phyloP scores from a whole-genome alignment of 2,888 invertebrate species.

The Antheraea assamensis region DNA sequence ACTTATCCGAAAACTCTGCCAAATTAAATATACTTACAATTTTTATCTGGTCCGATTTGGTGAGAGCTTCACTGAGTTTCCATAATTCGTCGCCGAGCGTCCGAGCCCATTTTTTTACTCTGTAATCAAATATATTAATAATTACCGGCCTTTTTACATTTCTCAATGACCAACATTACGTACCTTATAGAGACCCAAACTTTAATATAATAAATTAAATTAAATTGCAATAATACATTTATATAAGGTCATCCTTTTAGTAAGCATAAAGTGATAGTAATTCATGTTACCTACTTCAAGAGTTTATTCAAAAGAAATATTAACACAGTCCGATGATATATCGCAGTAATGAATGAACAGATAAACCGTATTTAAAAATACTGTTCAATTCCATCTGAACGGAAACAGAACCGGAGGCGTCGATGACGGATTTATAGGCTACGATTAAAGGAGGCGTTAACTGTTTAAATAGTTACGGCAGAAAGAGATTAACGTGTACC shows the following conservation, averaged over 20 bases:
- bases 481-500: background rate
- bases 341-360: background rate
- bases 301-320: background rate
- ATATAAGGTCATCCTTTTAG: background rate
- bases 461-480: background rate
- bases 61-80: slow-evolving; percentile 89
- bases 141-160: background rate
- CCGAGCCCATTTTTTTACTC: slow-evolving; percentile 91
- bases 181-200: background rate
- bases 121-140: slow-evolving; percentile 48
- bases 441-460: slow-evolving; percentile 7
- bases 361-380: background rate
- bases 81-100: slow-evolving; percentile 90
- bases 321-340: background rate
- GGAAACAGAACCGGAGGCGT: slow-evolving; percentile 11
- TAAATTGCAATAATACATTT: background rate
- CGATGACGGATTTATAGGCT: slow-evolving; percentile 8
- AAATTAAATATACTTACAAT: slow-evolving; percentile 78
- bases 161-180: background rate
- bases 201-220: background rate
- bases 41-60: slow-evolving; percentile 89
- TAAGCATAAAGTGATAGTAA: background rate
- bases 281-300: background rate
- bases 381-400: background rate
- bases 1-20: background rate